Percentiles rank a stretch among this genome's conserved stretches.
These are phyloP conservation scores for Drymonia ruficornis DNA, from an alignment of 2,888 invertebrate species.

Conservation along the genomic window DNA sequence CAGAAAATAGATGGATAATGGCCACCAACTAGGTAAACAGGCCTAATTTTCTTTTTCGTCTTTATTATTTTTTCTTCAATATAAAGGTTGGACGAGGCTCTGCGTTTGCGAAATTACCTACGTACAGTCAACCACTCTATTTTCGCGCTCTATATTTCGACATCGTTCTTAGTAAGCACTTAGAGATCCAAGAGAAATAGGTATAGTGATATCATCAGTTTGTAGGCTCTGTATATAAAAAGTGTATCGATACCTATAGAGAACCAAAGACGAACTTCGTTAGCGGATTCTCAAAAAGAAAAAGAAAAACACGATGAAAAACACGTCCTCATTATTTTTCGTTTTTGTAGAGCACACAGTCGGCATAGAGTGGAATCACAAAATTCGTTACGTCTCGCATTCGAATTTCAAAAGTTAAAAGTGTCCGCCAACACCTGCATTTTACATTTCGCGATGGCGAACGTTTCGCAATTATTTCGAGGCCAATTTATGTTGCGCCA, in stretches of 20 bases:
- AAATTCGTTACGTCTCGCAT: background rate
- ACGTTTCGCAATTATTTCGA: conserved; percentile 1
- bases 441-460: background rate
- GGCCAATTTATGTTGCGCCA: conserved; percentile 5
- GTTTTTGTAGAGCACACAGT: background rate
- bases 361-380: background rate
- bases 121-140: too few relatives aligned
- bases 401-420: too few relatives aligned
- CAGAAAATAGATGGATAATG: background rate
- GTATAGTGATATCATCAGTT: too few relatives aligned
- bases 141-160: too few relatives aligned
- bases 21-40: background rate
- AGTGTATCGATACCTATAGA: too few relatives aligned
- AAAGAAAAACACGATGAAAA: background rate
- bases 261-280: background rate
- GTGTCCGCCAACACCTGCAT: background rate
- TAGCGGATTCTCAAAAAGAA: background rate
- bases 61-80: too few relatives aligned
- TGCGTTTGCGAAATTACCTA: too few relatives aligned
- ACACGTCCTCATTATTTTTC: background rate
- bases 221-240: too few relatives aligned
- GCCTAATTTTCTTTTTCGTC: background rate
- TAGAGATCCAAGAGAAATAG: too few relatives aligned
- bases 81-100: too few relatives aligned
- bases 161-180: too few relatives aligned